Conservation (phyloP, 2,797 vertebrate genomes). For the Enteromius mattozi region DNA sequence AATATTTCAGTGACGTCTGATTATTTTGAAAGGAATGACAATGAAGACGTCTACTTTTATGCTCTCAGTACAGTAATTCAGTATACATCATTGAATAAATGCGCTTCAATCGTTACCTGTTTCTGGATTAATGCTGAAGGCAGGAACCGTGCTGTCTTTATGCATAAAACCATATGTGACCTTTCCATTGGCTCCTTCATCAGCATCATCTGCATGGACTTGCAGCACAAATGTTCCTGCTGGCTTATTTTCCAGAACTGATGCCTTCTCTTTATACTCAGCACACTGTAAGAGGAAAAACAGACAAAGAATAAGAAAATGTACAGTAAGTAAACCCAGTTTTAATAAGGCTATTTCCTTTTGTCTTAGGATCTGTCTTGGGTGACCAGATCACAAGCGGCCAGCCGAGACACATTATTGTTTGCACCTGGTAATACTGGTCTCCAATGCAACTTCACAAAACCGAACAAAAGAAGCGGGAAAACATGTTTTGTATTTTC, state of each 20-base stretch:
- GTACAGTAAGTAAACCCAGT: not conserved
- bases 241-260: conserved; percentile 89
- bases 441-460: not conserved
- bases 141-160: conserved; percentile 85
- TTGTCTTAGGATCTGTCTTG: not conserved
- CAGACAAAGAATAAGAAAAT: not conserved
- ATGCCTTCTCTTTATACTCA: conserved; percentile 83
- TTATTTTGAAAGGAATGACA: not conserved
- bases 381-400: not conserved
- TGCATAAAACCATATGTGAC: conserved; percentile 91
- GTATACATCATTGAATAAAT: not conserved
- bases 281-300: conserved; percentile 77
- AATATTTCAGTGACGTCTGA: not conserved
- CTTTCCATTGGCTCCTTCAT: conserved; percentile 87
- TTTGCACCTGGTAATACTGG: not conserved
- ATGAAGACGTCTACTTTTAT: conserved; percentile 2
- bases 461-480: not conserved
- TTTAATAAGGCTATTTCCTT: not conserved
- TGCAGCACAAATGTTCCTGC: conserved; percentile 87
- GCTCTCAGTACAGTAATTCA: not conserved
- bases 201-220: conserved; percentile 88
- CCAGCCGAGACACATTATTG: not conserved
- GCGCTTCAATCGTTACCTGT: conserved; percentile 76
- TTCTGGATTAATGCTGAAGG: conserved; percentile 88
- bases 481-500: not conserved